phyloP scores from a whole-genome alignment of 1,140 invertebrate genomes.

The Leucophenga varia region DNA sequence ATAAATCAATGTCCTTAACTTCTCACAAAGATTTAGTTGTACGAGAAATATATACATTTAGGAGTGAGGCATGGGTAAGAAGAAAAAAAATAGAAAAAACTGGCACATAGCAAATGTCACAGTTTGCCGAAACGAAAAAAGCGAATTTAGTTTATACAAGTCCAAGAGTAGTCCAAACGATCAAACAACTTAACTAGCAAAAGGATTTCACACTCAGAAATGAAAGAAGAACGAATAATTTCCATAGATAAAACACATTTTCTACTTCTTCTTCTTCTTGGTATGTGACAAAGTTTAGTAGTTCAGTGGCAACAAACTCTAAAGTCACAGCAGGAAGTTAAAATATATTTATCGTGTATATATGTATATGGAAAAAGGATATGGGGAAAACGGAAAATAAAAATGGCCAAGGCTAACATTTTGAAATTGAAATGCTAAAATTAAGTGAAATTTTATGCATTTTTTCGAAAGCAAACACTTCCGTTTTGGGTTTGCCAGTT shows the following conservation, averaged over 20 bases:
- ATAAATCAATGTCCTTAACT: constrained; percentile 55
- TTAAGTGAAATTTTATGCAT: constrained; percentile 56
- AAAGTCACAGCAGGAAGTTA: constrained; percentile 25
- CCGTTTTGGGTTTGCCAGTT: neutral
- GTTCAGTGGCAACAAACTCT: constrained; percentile 38
- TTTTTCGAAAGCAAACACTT: constrained; percentile 33
- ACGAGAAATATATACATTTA: neutral
- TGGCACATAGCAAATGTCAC: neutral
- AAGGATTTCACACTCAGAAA: neutral
- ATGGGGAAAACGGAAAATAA: neutral
- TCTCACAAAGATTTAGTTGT: constrained; percentile 41
- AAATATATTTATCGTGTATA: neutral
- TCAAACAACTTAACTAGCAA: neutral
- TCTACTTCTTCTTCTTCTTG: constrained; percentile 5
- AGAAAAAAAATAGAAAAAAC: too few species aligned
- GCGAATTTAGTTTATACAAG: constrained; percentile 29
- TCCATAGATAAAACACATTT: constrained; percentile 17
- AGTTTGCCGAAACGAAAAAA: neutral
- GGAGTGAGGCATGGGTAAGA: neutral
- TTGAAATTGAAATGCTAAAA: constrained; percentile 42
- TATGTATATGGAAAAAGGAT: neutral
- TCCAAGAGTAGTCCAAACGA: neutral
- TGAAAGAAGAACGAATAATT: constrained; percentile 3
- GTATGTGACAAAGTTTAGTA: constrained; percentile 36
- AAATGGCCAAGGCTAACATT: constrained; percentile 1